A percentile compares a stretch with the other conserved stretches of the same genome.
Conservation (phyloP, 1,140 invertebrate species). For the Thaumatotibia leucotreta region DNA sequence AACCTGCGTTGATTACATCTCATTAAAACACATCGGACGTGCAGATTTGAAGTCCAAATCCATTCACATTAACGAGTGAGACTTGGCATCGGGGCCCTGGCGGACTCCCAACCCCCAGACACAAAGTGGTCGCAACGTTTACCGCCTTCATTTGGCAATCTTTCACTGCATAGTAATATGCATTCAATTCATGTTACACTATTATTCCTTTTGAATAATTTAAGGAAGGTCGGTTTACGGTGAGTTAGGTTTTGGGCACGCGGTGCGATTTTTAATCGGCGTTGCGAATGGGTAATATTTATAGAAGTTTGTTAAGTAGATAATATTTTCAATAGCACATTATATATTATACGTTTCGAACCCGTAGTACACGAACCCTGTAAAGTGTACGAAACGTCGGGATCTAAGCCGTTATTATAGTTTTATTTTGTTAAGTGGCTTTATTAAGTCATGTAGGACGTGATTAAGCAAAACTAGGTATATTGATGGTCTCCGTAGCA, state of each 20-base stretch:
- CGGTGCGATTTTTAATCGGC: background rate
- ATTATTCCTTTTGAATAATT: conserved; percentile 25
- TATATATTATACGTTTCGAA: too few species aligned
- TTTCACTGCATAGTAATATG: conserved; percentile 45
- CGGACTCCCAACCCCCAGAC: conserved; percentile 41
- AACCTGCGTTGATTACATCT: conserved; percentile 7
- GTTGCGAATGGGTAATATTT: background rate
- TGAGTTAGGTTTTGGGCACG: background rate
- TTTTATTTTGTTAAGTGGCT: too few species aligned
- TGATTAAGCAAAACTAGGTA: too few species aligned
- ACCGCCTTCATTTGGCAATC: conserved; percentile 56
- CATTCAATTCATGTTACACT: conserved; percentile 28
- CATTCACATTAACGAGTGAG: conserved; percentile 32
- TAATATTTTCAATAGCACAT: too few species aligned
- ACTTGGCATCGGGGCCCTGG: conserved; percentile 36
- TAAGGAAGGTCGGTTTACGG: conserved; percentile 10
- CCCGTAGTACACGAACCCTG: too few species aligned
- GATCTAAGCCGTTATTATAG: too few species aligned
- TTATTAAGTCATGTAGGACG: too few species aligned
- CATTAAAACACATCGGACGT: conserved; percentile 12
- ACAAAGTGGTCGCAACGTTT: conserved; percentile 44
- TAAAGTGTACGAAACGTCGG: too few species aligned
- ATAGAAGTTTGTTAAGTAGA: too few species aligned
- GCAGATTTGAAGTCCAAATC: conserved; percentile 15
- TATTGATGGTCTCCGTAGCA: too few species aligned